Conservation (phyloP, 2,888 invertebrate genomes). For the Chloroclysta siterata region DNA sequence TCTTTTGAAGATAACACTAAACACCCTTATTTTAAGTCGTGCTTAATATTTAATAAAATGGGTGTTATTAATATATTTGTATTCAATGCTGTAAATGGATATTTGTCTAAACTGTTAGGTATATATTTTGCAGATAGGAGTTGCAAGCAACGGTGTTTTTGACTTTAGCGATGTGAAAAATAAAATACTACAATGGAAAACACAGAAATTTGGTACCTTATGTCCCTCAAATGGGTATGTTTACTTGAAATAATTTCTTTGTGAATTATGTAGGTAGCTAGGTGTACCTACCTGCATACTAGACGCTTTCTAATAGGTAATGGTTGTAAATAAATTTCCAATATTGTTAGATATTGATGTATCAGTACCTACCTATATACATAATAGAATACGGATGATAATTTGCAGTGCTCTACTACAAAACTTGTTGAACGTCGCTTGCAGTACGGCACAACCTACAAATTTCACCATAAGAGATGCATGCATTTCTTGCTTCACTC, state of each 20-base stretch:
- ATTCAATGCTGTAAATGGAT: not conserved
- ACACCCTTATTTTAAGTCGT: not conserved
- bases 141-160: slow-evolving; percentile 71
- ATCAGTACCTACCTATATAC: not conserved
- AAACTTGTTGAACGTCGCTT: slow-evolving; percentile 86
- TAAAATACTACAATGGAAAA: slow-evolving; percentile 80
- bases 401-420: slow-evolving; percentile 67
- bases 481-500: slow-evolving; percentile 87
- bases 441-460: slow-evolving; percentile 87
- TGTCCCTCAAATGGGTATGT: slow-evolving; percentile 76
- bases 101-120: not conserved
- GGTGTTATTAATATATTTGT: not conserved
- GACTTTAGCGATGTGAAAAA: slow-evolving; percentile 78
- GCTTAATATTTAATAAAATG: not conserved
- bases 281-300: not conserved
- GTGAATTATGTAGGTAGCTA: not conserved
- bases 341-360: not conserved
- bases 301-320: not conserved
- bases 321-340: no score
- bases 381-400: not conserved
- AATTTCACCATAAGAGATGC: slow-evolving; percentile 84
- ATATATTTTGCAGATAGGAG: slow-evolving; percentile 62
- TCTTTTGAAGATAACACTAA: not conserved
- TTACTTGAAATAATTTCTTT: slow-evolving; percentile 9
- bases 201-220: slow-evolving; percentile 70